Evolutionary conservation across 1,140 invertebrate species (phyloP).

Genomic region (Plodia interpunctella): DNA sequence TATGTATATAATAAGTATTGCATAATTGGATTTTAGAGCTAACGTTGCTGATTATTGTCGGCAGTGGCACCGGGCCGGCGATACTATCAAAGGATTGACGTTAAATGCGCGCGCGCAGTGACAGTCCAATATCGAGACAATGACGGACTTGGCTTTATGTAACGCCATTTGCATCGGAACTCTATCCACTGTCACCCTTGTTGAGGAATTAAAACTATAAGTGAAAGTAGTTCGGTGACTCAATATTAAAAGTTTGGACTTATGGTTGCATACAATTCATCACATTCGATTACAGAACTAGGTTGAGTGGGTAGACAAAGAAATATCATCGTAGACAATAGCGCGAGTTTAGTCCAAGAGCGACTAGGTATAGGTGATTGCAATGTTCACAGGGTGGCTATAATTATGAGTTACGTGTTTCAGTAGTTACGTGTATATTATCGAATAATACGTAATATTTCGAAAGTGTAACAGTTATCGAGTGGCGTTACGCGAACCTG

Average conservation of each 20-base stretch:
- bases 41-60: constrained; percentile 49
- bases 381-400: constrained; percentile 19
- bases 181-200: constrained; percentile 44
- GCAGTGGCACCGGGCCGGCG: constrained; percentile 45
- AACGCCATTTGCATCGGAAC: constrained; percentile 57
- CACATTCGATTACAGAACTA: constrained; percentile 5
- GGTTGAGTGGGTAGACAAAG: not conserved
- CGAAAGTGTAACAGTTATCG: constrained; percentile 70
- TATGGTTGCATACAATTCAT: constrained; percentile 9
- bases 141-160: constrained; percentile 60
- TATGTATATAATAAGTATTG: constrained; percentile 26
- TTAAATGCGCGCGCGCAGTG: constrained; percentile 66
- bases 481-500: constrained; percentile 63
- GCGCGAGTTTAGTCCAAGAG: not conserved
- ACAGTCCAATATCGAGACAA: constrained; percentile 73
- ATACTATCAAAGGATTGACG: constrained; percentile 73
- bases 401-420: constrained; percentile 40
- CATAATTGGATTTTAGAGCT: constrained; percentile 46
- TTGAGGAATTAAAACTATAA: constrained; percentile 49
- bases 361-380: not conserved
- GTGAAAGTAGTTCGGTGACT: constrained; percentile 52
- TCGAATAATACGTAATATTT: constrained; percentile 70
- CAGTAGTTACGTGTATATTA: constrained; percentile 60
- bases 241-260: constrained; percentile 12
- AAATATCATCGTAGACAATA: not conserved